Evolutionary conservation across 2,113 vertebrate genomes (phyloP).

Genomic region (Zootoca vivipara): DNA sequence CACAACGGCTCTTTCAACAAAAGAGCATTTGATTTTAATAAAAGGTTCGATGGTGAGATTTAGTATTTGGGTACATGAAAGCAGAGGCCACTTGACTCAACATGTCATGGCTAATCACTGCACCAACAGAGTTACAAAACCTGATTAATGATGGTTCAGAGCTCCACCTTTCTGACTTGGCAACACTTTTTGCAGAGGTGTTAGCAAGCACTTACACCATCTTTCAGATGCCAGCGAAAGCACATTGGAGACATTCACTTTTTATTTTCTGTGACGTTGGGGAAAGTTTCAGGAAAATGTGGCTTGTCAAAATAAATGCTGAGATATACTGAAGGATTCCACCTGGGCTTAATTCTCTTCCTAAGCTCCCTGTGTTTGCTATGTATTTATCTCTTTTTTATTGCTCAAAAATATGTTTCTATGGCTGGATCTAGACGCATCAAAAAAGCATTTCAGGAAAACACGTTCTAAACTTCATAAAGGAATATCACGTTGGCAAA

Average conservation of each 20-base stretch:
- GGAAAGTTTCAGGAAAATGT: conserved; percentile 12
- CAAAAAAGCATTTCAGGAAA: no score
- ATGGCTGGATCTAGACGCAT: no score
- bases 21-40: background rate
- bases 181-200: conserved; percentile 67
- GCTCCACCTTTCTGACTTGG: conserved; percentile 74
- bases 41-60: conserved; percentile 9
- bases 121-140: conserved; percentile 68
- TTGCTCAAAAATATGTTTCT: no score
- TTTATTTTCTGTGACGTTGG: conserved; percentile 37
- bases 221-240: conserved; percentile 25
- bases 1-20: background rate
- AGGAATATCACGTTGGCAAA: no score
- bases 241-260: conserved; percentile 26
- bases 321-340: background rate
- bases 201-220: conserved; percentile 40
- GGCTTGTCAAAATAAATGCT: background rate
- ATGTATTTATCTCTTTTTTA: background rate
- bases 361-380: background rate
- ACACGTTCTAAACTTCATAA: no score
- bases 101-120: conserved; percentile 67
- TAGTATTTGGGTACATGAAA: conserved; percentile 38
- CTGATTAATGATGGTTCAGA: conserved; percentile 70
- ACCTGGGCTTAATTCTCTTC: background rate
- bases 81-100: conserved; percentile 64